Evolutionary conservation across 2,888 invertebrate species (phyloP).

Genomic region (Mimumesa dahlbomi): DNA sequence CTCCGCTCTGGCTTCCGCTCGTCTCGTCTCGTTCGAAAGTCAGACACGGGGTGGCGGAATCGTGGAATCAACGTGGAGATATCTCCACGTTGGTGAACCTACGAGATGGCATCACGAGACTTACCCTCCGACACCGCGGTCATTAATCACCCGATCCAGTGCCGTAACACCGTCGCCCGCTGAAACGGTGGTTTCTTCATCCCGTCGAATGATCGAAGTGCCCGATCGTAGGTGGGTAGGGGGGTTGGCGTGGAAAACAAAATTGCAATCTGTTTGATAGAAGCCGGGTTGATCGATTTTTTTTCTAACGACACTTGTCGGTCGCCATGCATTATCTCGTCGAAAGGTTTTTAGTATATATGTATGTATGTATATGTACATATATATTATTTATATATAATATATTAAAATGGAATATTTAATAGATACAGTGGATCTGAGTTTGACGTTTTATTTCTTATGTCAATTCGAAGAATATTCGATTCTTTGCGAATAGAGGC

Average conservation of each 20-base stretch:
- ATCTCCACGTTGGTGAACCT: conserved; percentile 41
- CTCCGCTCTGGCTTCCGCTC: conserved; percentile 36
- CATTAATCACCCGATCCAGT: conserved; percentile 75
- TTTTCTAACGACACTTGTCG: background rate
- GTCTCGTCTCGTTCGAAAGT: conserved; percentile 61
- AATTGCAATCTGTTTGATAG: conserved; percentile 74
- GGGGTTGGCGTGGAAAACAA: conserved; percentile 57
- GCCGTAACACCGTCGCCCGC: conserved; percentile 57
- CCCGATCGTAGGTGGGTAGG: too few relatives aligned
- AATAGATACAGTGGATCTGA: too few relatives aligned
- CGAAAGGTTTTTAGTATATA: too few relatives aligned
- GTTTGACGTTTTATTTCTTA: too few relatives aligned
- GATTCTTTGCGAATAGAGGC: too few relatives aligned
- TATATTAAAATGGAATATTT: too few relatives aligned
- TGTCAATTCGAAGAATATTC: too few relatives aligned
- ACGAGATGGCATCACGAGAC: conserved; percentile 66
- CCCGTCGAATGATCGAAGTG: conserved; percentile 49
- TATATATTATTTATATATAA: too few relatives aligned
- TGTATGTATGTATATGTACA: too few relatives aligned
- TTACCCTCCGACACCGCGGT: conserved; percentile 69
- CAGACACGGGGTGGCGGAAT: conserved; percentile 52
- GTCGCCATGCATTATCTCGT: too few relatives aligned
- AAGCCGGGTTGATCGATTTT: conserved; percentile 46
- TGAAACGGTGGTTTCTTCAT: conserved; percentile 64
- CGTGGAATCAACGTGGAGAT: conserved; percentile 59